Evolutionary conservation across 2,113 vertebrate species (phyloP).

Genomic region (Scomber japonicus): DNA sequence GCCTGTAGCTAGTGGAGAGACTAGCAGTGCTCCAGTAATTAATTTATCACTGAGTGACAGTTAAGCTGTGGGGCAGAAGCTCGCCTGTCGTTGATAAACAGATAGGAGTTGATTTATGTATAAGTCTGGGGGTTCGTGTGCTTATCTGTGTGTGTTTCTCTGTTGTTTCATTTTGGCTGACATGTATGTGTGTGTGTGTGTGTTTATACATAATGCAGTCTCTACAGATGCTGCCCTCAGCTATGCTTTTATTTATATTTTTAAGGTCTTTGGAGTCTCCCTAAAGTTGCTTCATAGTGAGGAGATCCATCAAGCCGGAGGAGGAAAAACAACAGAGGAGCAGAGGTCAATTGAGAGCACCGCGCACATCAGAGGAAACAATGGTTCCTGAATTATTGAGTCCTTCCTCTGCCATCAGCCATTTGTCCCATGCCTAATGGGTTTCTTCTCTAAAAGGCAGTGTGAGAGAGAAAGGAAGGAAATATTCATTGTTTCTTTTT

Average conservation of each 20-base stretch:
- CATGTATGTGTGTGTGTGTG: conserved; percentile 24
- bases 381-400: conserved; percentile 86
- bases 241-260: conserved; percentile 72
- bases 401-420: conserved; percentile 80
- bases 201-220: conserved; percentile 60
- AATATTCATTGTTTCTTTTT: conserved; percentile 15
- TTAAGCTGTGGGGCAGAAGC: conserved; percentile 57
- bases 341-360: conserved; percentile 80
- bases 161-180: conserved; percentile 49
- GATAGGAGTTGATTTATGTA: conserved; percentile 72
- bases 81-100: conserved; percentile 68
- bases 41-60: conserved; percentile 80
- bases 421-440: conserved; percentile 80
- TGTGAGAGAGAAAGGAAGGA: conserved; percentile 32
- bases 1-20: conserved; percentile 48
- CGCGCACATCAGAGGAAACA: conserved; percentile 82
- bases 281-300: conserved; percentile 57
- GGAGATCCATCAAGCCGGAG: conserved; percentile 76
- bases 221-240: conserved; percentile 41
- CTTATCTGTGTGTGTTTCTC: conserved; percentile 45
- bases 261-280: conserved; percentile 58
- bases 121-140: background rate
- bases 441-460: conserved; percentile 75
- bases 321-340: conserved; percentile 72
- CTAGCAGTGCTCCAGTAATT: conserved; percentile 67